These are phyloP conservation scores for Pangasius larnaudii DNA, from an alignment of 2,797 vertebrate species.

Conservation along the genomic window DNA sequence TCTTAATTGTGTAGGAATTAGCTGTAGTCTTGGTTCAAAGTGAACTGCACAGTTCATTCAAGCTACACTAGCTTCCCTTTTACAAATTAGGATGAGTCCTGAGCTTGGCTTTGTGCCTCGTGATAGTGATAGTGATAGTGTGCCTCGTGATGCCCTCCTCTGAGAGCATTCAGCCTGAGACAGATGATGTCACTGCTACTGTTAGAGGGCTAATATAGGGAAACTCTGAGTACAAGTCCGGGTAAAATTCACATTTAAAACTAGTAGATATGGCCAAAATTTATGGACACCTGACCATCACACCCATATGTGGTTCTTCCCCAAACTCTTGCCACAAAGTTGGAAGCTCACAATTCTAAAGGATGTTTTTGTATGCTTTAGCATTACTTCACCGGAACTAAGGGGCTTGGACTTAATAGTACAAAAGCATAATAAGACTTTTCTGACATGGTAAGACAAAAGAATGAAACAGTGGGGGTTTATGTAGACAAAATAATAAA, in stretches of 20 bases:
- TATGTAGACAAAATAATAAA: neutral
- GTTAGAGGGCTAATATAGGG: neutral
- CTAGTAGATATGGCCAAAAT: neutral
- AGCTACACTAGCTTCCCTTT: neutral
- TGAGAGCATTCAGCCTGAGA: neutral
- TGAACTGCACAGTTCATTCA: neutral
- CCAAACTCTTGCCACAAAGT: neutral
- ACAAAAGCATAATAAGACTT: neutral
- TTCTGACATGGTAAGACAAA: neutral
- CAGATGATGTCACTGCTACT: neutral
- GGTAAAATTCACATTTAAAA: neutral
- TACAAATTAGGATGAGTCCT: neutral
- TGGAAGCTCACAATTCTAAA: neutral
- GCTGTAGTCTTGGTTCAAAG: neutral
- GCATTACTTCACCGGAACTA: neutral
- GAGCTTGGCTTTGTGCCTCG: neutral
- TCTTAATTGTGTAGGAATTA: neutral
- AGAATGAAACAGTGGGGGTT: neutral
- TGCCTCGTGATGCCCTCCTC: neutral
- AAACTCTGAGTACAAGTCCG: neutral
- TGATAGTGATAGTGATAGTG: too few relatives aligned
- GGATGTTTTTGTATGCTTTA: neutral
- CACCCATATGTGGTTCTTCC: too few relatives aligned
- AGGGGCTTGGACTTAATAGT: neutral
- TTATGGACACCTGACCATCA: neutral